Evolutionary conservation across 2,113 vertebrate species (phyloP).

Genomic region (Neogobius melanostomus): DNA sequence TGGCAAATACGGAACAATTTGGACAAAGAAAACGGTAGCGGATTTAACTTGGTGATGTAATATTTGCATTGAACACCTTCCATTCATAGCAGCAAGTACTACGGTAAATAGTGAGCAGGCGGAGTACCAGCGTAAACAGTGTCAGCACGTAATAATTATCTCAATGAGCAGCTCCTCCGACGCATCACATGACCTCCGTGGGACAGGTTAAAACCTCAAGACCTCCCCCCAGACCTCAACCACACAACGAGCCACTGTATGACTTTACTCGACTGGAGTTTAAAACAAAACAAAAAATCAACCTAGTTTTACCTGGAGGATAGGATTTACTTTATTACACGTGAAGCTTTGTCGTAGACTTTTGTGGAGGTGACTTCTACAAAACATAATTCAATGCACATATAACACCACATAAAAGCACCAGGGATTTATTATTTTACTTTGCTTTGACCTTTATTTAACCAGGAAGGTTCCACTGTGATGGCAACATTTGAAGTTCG

Average conservation of each 20-base stretch:
- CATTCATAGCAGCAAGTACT: background rate
- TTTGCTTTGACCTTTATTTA: too few relatives aligned
- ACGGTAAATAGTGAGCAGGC: background rate
- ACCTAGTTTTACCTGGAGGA: too few relatives aligned
- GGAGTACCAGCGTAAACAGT: background rate
- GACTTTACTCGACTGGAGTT: background rate
- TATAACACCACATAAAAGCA: too few relatives aligned
- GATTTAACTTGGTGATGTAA: background rate
- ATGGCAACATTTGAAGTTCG: too few relatives aligned
- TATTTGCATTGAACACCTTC: background rate
- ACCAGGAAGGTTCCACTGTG: too few relatives aligned
- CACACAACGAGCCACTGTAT: background rate
- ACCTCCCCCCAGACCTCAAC: background rate
- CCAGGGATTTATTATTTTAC: too few relatives aligned
- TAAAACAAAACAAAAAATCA: too few relatives aligned
- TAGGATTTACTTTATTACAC: too few relatives aligned
- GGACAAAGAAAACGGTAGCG: too few relatives aligned
- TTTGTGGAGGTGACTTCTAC: too few relatives aligned
- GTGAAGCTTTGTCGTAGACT: too few relatives aligned
- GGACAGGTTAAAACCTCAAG: background rate
- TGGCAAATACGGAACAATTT: background rate
- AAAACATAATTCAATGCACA: too few relatives aligned
- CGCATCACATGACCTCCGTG: background rate
- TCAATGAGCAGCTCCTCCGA: slow-evolving; percentile 2
- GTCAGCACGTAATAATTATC: slow-evolving; percentile 11